Conservation (phyloP, 2,888 invertebrate species). For the Caenorhabditis sinica region DNA sequence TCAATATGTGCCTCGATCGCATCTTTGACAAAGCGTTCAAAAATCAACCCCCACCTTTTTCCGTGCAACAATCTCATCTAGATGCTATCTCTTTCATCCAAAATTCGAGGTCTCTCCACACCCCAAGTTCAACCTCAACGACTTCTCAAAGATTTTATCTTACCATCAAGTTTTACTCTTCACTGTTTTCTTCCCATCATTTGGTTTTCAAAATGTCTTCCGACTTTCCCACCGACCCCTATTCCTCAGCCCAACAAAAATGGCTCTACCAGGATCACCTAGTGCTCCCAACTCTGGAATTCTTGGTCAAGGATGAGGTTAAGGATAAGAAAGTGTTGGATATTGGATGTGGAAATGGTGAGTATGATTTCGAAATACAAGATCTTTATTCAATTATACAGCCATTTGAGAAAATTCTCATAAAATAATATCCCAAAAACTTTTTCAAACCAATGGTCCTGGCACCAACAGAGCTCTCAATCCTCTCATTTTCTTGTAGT, state of each 20-base stretch:
- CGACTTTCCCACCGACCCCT: constrained; percentile 55
- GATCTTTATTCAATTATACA: constrained; percentile 10
- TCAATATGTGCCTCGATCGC: too few relatives aligned
- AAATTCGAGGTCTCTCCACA: too few relatives aligned
- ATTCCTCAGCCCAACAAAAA: constrained; percentile 63
- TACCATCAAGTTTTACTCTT: too few relatives aligned
- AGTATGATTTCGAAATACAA: too few relatives aligned
- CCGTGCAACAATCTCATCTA: too few relatives aligned
- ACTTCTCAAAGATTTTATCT: too few relatives aligned
- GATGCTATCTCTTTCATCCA: too few relatives aligned
- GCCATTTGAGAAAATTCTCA: not conserved
- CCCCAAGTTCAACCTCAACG: too few relatives aligned
- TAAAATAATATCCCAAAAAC: constrained; percentile 1
- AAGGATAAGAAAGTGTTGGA: constrained; percentile 45
- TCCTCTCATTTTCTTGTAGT: not conserved
- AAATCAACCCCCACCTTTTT: too few relatives aligned
- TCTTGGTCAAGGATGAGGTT: constrained; percentile 4
- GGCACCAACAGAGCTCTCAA: constrained; percentile 23
- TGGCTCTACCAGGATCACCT: constrained; percentile 60
- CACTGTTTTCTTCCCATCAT: not conserved
- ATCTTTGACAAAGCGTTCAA: too few relatives aligned
- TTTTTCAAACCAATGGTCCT: constrained; percentile 26
- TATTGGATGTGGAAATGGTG: constrained; percentile 65
- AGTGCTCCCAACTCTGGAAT: constrained; percentile 48
- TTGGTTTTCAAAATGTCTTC: constrained; percentile 28